Conservation (phyloP, 2,113 vertebrate species). For the Ictidomys tridecemlineatus region DNA sequence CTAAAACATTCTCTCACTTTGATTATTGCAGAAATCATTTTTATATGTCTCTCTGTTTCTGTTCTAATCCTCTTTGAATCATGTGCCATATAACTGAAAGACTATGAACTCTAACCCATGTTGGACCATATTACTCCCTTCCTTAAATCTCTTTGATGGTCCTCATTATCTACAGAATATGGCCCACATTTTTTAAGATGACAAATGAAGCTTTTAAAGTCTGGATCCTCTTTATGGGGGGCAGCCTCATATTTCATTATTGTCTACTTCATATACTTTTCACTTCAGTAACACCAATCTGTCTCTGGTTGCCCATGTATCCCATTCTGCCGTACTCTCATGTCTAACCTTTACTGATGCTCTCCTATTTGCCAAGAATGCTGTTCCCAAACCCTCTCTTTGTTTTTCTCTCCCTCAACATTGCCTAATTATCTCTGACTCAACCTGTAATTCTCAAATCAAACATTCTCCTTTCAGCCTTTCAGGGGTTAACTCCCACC, state of each 20-base stretch:
- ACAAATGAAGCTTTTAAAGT: not conserved
- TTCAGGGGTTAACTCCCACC: not conserved
- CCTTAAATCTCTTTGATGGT: not conserved
- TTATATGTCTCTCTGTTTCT: not conserved
- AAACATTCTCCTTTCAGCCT: not conserved
- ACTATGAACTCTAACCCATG: not conserved
- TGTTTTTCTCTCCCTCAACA: not conserved
- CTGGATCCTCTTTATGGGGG: not conserved
- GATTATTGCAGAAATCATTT: not conserved
- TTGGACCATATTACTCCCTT: not conserved
- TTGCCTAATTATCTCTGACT: not conserved
- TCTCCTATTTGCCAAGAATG: constrained; percentile 2
- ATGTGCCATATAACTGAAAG: not conserved
- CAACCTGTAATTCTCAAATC: not conserved
- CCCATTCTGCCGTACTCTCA: not conserved
- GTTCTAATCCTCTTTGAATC: not conserved
- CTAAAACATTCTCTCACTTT: not conserved
- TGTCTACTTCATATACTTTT: not conserved
- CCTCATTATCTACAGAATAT: not conserved
- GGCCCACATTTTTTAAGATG: not conserved
- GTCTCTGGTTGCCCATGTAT: not conserved
- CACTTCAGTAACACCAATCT: not conserved
- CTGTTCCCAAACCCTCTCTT: not conserved
- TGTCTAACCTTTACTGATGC: not conserved
- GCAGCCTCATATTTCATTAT: not conserved